Percentiles rank a stretch among this genome's conserved stretches.
These are phyloP conservation scores for Idris sp. DNA, from an alignment of 1,140 invertebrate genomes.

Conservation along the genomic window DNA sequence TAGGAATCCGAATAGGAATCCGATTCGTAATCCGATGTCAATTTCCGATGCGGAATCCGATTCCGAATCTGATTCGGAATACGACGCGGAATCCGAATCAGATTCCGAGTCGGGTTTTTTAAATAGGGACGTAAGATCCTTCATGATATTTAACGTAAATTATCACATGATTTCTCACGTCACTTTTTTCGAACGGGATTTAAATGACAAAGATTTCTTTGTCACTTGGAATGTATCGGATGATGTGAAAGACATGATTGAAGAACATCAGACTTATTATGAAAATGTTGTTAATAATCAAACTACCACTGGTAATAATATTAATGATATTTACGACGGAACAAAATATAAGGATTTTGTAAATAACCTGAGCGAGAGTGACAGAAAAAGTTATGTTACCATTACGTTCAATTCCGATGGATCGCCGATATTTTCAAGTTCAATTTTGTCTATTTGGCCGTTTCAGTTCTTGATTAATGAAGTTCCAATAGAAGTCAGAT, in stretches of 20 bases:
- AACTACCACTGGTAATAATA: too few relatives aligned
- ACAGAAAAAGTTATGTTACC: neutral
- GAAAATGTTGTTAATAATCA: neutral
- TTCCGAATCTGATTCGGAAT: too few relatives aligned
- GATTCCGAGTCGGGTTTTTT: too few relatives aligned
- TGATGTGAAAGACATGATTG: neutral
- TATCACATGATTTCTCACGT: too few relatives aligned
- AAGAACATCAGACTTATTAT: neutral
- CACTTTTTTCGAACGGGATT: too few relatives aligned
- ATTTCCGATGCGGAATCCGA: too few relatives aligned
- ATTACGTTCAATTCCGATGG: conserved; percentile 3
- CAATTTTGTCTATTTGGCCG: conserved; percentile 2
- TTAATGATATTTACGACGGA: conserved; percentile 2
- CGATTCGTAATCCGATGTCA: too few relatives aligned
- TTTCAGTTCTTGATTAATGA: conserved; percentile 1
- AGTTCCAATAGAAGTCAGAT: neutral
- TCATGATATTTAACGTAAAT: too few relatives aligned
- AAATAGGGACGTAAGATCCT: too few relatives aligned
- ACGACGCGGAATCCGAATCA: too few relatives aligned
- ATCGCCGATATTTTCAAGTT: conserved; percentile 1
- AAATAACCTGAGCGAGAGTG: neutral
- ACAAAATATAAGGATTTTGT: conserved; percentile 3
- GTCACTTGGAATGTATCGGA: neutral
- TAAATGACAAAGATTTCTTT: neutral
- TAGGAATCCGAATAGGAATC: too few relatives aligned